Evolutionary conservation across 37 sponge, comb jelly and placozoan species (phyloP), one percentile per base, ranked within the genome.

Genomic region (Dysidea cf. avara): DNA sequence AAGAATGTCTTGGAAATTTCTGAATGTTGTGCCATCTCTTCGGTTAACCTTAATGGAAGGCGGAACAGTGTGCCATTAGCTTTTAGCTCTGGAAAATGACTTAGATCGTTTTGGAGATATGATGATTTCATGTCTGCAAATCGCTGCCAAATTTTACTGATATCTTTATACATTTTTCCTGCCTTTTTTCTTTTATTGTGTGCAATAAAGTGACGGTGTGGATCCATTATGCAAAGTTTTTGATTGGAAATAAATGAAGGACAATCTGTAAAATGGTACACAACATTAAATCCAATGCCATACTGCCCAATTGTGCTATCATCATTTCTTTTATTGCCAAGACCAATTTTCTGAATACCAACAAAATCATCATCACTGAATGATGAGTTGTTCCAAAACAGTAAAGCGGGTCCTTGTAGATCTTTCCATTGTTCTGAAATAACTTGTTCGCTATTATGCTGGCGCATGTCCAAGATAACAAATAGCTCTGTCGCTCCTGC

Each of bases 211-310:
- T 14, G n/a, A 21, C 71, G 55, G 53, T 84, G 88, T 55, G 93
- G 93, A 66, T 92, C 93, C 58, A 92, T 48, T 6, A 92, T 50
- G 71, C 93, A 92, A 18, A 92, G 48, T 0, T 89, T 71, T 40
- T 81, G 81, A n/a, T n/a, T n/a, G 29, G 93, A 78, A 17, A 92
- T 16, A 71, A 92, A 92, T 33, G 68, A 75, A n/a, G n/a, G n/a
- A n/a, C n/a, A n/a, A 83, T n/a, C n/a, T n/a, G n/a, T n/a, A n/a
- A n/a, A n/a, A n/a, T n/a, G n/a, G n/a, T n/a, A n/a, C n/a, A n/a
- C 89, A 2, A 68, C 85, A 84, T 92, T 92, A 61, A 73, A 73
- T 22, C 75, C 75, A 30, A 73, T 73, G 33, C 75, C 75, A 73
- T 65, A 73, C 37, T 66, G 69, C 11, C 75, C 75, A 30, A 56